Evolutionary conservation across 2,888 invertebrate genomes (phyloP).

Genomic region (Ochropleura plecta): DNA sequence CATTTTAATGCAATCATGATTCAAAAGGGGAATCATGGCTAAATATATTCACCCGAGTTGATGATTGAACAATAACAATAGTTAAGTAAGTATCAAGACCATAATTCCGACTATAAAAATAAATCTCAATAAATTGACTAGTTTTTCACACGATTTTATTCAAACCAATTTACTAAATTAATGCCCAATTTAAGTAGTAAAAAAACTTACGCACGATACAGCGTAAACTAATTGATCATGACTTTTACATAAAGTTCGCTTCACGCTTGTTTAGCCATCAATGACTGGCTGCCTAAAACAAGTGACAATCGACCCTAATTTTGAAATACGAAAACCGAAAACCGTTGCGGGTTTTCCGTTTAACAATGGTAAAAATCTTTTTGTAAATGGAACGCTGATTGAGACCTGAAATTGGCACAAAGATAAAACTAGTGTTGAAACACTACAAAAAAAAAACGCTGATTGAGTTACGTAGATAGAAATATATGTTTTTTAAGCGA

Average conservation of each 20-base stretch:
- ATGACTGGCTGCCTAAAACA: not conserved
- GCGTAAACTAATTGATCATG: slow-evolving; percentile 8
- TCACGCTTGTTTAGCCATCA: not conserved
- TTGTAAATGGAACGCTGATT: slow-evolving; percentile 21
- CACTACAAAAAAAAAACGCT: no score
- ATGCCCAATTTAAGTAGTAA: not conserved
- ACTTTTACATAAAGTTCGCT: slow-evolving; percentile 15
- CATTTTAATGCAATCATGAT: not conserved
- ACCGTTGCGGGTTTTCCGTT: slow-evolving; percentile 13
- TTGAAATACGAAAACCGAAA: slow-evolving; percentile 29
- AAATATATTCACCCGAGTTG: not conserved
- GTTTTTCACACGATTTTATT: not conserved
- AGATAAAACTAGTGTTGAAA: no score
- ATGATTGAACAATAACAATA: not conserved
- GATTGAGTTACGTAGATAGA: not conserved
- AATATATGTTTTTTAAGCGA: not conserved
- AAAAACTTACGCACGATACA: not conserved
- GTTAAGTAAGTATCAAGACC: slow-evolving; percentile 7
- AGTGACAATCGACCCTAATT: slow-evolving; percentile 46
- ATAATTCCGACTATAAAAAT: slow-evolving; percentile 1
- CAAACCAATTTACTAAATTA: not conserved
- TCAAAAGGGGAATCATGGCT: slow-evolving; percentile 3
- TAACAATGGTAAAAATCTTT: slow-evolving; percentile 14
- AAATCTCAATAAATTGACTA: not conserved
- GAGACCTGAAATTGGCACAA: no score